Evolutionary conservation across 2,113 vertebrate genomes (phyloP).

Genomic region (Chamaetylas fuelleborni): DNA sequence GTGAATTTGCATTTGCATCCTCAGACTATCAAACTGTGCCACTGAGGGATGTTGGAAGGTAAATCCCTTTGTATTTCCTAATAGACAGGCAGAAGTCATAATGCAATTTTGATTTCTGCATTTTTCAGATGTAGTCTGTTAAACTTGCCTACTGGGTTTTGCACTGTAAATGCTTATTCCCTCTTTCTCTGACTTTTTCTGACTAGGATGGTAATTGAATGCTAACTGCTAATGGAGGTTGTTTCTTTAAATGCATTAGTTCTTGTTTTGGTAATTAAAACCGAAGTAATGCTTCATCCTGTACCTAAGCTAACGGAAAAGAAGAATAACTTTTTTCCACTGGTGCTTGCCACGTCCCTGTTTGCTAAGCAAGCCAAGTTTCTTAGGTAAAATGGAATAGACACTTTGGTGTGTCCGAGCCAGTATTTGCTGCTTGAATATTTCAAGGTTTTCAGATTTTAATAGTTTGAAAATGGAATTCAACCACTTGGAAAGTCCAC

Average conservation of each 20-base stretch:
- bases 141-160: neutral
- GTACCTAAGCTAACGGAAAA: neutral
- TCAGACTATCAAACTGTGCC: neutral
- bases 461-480: neutral
- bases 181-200: neutral
- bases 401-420: neutral
- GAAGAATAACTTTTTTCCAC: neutral
- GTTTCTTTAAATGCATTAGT: neutral
- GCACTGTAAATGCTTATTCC: neutral
- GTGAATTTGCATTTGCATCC: neutral
- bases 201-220: neutral
- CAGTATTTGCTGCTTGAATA: neutral
- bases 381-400: neutral
- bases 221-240: neutral
- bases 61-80: neutral
- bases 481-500: neutral
- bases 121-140: neutral
- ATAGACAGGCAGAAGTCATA: neutral
- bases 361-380: neutral
- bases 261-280: conserved; percentile 4
- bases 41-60: neutral
- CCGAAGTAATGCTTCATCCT: neutral
- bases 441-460: neutral
- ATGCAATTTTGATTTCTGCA: neutral
- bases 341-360: neutral